Percentiles rank a stretch among this genome's conserved stretches.
These are phyloP conservation scores for Melinopterus prodromus DNA, from an alignment of 2,888 invertebrate species.

Conservation along the genomic window DNA sequence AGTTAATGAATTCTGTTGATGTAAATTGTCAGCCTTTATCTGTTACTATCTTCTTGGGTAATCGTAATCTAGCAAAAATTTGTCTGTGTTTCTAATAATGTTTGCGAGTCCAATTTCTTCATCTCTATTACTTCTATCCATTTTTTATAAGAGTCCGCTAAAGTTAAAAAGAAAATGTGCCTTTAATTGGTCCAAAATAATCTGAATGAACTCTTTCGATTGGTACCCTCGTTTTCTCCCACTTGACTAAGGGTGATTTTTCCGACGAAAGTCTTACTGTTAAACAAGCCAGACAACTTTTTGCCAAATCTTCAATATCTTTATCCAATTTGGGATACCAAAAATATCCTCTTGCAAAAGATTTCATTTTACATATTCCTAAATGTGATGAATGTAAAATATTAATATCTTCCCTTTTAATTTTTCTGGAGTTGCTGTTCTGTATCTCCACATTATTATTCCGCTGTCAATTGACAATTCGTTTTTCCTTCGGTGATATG, in stretches of 20 bases:
- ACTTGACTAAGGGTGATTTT: background rate
- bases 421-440: constrained; percentile 32
- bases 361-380: too few species aligned
- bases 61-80: constrained; percentile 46
- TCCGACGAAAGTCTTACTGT: background rate
- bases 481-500: too few species aligned
- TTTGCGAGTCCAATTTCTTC: too few species aligned
- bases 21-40: too few species aligned
- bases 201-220: constrained; percentile 11
- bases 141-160: constrained; percentile 48
- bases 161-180: background rate
- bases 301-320: too few species aligned
- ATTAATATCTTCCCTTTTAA: constrained; percentile 28
- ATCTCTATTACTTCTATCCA: too few species aligned
- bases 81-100: constrained; percentile 39
- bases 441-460: constrained; percentile 40
- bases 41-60: too few species aligned
- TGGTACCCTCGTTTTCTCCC: background rate
- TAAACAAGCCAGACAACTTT: background rate
- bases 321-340: too few species aligned
- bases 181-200: constrained; percentile 15
- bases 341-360: too few species aligned
- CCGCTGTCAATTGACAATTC: too few species aligned
- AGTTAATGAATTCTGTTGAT: too few species aligned
- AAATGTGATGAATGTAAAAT: too few species aligned